Base-by-base conservation (phyloP, 1,140 invertebrate species). In the Cataglyphis hispanica region DNA sequence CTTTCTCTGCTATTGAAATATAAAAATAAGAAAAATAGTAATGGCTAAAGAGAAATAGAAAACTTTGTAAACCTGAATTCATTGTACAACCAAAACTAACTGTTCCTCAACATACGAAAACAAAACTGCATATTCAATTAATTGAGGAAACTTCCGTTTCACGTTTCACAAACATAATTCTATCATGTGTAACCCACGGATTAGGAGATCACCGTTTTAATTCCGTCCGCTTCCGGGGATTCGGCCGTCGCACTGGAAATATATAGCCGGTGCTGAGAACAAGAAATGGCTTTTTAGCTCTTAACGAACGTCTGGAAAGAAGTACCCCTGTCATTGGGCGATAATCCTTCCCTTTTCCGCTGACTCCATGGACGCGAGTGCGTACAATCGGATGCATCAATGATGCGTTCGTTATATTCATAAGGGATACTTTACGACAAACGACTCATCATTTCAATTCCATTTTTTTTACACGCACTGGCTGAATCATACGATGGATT, bases 331-430 rank as follows among this genome's bases (percentile, higher is more conserved):
- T 80, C 77, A 80, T 25, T 72, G 6, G 67, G 4, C 16, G 37
- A 81, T 81, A 70, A 81, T 81, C 64, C 78, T 70, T 53, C 43
- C 31, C 27, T 27, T 25, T 70, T 81, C 78, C 66, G 66, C 64
- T n/a, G 75, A 13, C n/a, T 34, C 16, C 66, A 56, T 37, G 25
- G 25, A 0, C 77, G 22, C 43, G 25, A 1, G 40, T 25, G 43
- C 25, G 50, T 66, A 50, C 46, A 50, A 50, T 50, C 46, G 46
- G 46, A 50, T 50, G 46, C 46, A 50, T 16, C 46, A 50, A 50
- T 16, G 46, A 16, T 16, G 46, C 46, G 46, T 13, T 50, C 13
- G 7, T n/a, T n/a, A n/a, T 13, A 19, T 50, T 50, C 46, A 16
- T 46, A 46, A 46, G 40, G 40, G 43, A 46, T 16, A 50, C 13